Conservation (phyloP, 1,140 invertebrate species). For the Bradynema listronoti region DNA sequence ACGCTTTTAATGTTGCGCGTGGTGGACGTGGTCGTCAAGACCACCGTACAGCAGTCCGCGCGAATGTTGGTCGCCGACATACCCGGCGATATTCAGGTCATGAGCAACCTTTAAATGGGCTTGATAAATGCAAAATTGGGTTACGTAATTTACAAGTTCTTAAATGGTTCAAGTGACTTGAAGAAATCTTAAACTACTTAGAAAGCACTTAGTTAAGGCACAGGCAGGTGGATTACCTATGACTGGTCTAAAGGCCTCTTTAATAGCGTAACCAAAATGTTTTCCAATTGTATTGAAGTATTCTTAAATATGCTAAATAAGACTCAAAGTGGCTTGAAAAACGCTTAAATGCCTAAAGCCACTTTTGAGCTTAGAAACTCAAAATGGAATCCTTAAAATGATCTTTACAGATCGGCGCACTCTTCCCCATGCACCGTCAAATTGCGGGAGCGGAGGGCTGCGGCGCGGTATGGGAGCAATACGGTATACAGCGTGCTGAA, state of each 20-base stretch:
- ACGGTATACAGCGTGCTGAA: slow-evolving; percentile 73
- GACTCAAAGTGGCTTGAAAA: not conserved
- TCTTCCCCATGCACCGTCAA: slow-evolving; percentile 69
- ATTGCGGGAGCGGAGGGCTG: slow-evolving; percentile 64
- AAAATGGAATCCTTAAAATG: not conserved
- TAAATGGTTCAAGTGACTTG: too few species aligned
- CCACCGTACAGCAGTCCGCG: slow-evolving; percentile 55
- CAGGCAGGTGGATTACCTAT: too few species aligned
- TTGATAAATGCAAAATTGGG: slow-evolving; percentile 12
- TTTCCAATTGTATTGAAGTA: too few species aligned
- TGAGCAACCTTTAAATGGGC: not conserved
- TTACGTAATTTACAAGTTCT: too few species aligned
- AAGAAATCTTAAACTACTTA: too few species aligned
- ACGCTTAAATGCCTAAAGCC: not conserved
- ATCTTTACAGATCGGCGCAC: slow-evolving; percentile 64
- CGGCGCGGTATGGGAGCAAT: slow-evolving; percentile 65
- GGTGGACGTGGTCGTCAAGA: slow-evolving; percentile 54
- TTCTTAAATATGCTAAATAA: too few species aligned
- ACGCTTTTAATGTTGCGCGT: slow-evolving; percentile 36
- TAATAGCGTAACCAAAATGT: not conserved
- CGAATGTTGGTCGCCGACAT: slow-evolving; percentile 56
- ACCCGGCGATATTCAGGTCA: slow-evolving; percentile 55
- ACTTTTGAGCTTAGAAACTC: not conserved
- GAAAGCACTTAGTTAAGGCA: too few species aligned
- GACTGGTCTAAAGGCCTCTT: not conserved